Evolutionary conservation across 2,797 vertebrate species (phyloP), one percentile per base, ranked within the genome.

Genomic region (Peromyscus melanophrys): DNA sequence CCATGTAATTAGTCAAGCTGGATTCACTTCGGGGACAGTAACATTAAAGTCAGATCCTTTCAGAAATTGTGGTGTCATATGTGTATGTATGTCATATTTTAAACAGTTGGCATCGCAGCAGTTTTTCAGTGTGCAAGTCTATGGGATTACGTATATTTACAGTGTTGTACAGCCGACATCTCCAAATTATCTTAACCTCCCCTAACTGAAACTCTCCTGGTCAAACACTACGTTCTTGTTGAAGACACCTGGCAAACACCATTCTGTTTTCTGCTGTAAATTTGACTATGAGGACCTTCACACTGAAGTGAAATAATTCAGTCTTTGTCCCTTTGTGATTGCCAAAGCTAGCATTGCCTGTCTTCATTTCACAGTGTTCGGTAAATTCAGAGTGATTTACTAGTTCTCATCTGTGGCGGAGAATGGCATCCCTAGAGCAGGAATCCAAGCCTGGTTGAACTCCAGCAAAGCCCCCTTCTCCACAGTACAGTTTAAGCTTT

Each of bases 251-350:
- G 67, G 73, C 77, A 91, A 34, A 75, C 25, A 82, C 11, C 29
- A 73, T 97, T 96, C 31, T 63, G 6, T 81, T 96, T 96, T 96
- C 65, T 92, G 40, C n/a, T 95, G 1, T 93, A 78, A 96, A 91
- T 94, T 91, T 95, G 77, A 86, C 73, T 96, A 55, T 46, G 55
- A 34, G 34, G 37, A 92, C 82, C n/a, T 31, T 81, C 55, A 7
- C 69, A 94, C 40, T 97, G 81, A 78, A 92, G 40, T 93, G 37
- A 89, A 37, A 16, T 87, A 52, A 57, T 94, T 67, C 17, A 81
- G 0, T 92, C 59, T 89, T 96, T 91, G 43, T 85, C 37, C 69
- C 87, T 96, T 77, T 93, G 82, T 93, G 61, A 92, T 61, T 87
- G 92, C 69, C 83, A 97, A 29, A 92, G 23, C 37, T 95, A 80